Base-by-base conservation (phyloP, 2,888 invertebrate genomes). In the Polydrusus cervinus region DNA sequence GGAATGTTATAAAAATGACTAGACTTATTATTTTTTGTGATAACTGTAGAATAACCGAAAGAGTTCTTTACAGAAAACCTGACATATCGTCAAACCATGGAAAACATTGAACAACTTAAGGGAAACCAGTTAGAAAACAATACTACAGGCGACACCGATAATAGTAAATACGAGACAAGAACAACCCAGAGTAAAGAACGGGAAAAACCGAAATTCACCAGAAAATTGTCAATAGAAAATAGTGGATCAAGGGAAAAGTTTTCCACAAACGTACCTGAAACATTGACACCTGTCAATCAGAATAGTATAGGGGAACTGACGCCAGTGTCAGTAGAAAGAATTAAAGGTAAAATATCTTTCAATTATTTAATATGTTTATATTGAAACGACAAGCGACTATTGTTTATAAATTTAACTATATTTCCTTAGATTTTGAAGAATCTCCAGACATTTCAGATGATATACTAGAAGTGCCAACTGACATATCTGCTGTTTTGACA, bases 271-370 rank as follows among this genome's bases (percentile, higher is more conserved):
- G 71, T 80, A 45, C 81, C 82, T 25, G 86, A 85, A 67, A 86
- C 87, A 53, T 81, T 90, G 74, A 89, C 89, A 16, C 89, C 89
- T 6, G 84, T 90, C 25, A 79, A 80, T 60, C 88, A 88, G 61
- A 80, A 83, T 61, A 84, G 83, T 71, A 85, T 89, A 40, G 89
- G 89, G 1, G 89, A 89, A 82, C 79, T 90, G 53, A 89, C 89
- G 25, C 89, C 89, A 7, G 84, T 90, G 13, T 86, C 87, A 0
- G 82, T 85, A 5, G 86, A 86, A 78, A 79, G 82, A 25, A 81
- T 81, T 18, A 81, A 64, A 72, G 71, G 71, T 75, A 67, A 57
- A 14, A 14, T 51, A n/a, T n/a, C 1, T 43, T 1, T 43, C 13
- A 43, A 43, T 5, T 43, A n/a, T 11, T 9, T 11, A 40, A 40